Conservation (phyloP, 1,140 invertebrate species). For the Glossosoma conforme region DNA sequence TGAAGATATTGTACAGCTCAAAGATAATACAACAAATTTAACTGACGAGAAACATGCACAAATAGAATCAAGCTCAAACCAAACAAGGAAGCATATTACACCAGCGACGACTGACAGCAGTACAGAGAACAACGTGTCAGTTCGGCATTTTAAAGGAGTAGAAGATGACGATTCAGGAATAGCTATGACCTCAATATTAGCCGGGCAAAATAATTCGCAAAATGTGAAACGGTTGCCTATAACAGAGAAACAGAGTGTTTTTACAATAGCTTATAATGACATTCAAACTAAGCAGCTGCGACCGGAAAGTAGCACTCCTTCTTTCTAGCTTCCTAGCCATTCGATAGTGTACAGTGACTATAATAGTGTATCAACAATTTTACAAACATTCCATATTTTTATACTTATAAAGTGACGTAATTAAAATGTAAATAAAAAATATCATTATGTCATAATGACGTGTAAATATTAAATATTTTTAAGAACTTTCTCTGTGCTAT, state of each 20-base stretch:
- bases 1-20: neutral
- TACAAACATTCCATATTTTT: slow-evolving; percentile 31
- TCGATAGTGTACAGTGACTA: slow-evolving; percentile 13
- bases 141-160: slow-evolving; percentile 28
- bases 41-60: slow-evolving; percentile 3
- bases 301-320: slow-evolving; percentile 50
- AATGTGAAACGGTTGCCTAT: slow-evolving; percentile 63
- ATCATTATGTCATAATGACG: neutral
- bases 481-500: slow-evolving; percentile 6
- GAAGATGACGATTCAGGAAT: slow-evolving; percentile 75
- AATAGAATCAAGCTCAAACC: slow-evolving; percentile 12
- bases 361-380: too few relatives aligned
- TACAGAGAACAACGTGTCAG: slow-evolving; percentile 26
- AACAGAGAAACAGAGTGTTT: slow-evolving; percentile 88
- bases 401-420: slow-evolving; percentile 9
- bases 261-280: slow-evolving; percentile 87
- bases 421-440: slow-evolving; percentile 15
- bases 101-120: slow-evolving; percentile 7
- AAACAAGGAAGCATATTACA: neutral
- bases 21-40: neutral
- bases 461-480: slow-evolving; percentile 1
- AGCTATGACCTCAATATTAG: slow-evolving; percentile 58
- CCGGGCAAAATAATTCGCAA: slow-evolving; percentile 33
- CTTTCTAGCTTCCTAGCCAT: slow-evolving; percentile 35
- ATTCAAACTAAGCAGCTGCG: slow-evolving; percentile 55